These are phyloP conservation scores for Odontocerum albicorne DNA, from an alignment of 2,888 invertebrate species.

Conservation along the genomic window DNA sequence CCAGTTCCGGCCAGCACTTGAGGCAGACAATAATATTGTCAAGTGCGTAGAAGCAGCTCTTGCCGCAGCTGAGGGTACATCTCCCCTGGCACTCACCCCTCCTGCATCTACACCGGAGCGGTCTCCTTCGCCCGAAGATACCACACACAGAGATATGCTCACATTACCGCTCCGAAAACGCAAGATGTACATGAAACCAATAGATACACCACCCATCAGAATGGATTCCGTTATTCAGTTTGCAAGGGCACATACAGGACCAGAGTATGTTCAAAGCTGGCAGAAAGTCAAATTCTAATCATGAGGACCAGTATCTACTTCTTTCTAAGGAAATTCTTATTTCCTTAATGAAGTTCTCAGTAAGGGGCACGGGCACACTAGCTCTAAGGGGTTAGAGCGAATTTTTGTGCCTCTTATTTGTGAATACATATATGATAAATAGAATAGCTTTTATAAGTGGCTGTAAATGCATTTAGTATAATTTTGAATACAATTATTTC, in stretches of 20 bases:
- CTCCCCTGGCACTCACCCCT: constrained; percentile 36
- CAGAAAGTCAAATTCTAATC: constrained; percentile 2
- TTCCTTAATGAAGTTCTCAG: no score
- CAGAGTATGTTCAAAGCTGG: constrained; percentile 6
- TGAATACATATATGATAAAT: no score
- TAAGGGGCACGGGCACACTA: no score
- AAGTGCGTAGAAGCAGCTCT: constrained; percentile 65
- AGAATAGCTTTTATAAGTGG: no score
- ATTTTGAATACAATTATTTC: no score
- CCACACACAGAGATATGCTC: constrained; percentile 58
- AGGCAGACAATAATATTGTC: constrained; percentile 58
- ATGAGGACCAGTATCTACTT: no score
- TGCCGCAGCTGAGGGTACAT: constrained; percentile 51
- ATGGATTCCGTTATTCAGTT: constrained; percentile 84
- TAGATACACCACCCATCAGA: constrained; percentile 45
- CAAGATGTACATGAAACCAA: constrained; percentile 74
- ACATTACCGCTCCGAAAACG: constrained; percentile 79
- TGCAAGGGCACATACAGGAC: constrained; percentile 61
- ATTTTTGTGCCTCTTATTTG: neutral
- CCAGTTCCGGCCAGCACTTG: constrained; percentile 47
- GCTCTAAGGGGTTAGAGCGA: no score
- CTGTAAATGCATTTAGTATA: no score
- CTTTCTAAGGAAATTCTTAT: no score
- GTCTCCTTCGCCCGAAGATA: constrained; percentile 57
- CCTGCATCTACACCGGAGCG: constrained; percentile 53